Evolutionary conservation across 2,888 invertebrate species (phyloP).

Genomic region (Drosophila yooni): DNA sequence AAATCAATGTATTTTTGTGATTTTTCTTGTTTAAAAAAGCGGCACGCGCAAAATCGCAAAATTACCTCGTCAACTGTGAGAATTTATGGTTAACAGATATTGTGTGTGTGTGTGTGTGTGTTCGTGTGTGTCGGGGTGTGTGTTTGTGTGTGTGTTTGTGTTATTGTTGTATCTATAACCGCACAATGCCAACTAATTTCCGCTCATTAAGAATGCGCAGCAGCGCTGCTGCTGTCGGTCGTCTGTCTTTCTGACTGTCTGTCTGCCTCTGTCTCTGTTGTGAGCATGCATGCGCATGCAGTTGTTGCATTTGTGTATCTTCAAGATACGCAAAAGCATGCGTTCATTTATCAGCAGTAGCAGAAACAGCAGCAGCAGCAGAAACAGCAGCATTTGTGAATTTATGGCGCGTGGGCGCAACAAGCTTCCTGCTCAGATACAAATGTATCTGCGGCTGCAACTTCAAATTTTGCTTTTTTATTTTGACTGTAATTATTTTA

Average conservation of each 20-base stretch:
- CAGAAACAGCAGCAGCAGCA: slow-evolving; percentile 26
- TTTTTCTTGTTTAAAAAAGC: slow-evolving; percentile 9
- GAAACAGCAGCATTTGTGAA: slow-evolving; percentile 47
- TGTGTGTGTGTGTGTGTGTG: neutral
- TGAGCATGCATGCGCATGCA: slow-evolving; percentile 16
- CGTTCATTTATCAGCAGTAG: slow-evolving; percentile 65
- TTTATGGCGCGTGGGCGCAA: slow-evolving; percentile 71
- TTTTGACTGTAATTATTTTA: neutral
- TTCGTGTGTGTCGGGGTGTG: neutral
- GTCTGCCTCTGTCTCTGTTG: neutral
- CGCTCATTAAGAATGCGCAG: slow-evolving; percentile 76
- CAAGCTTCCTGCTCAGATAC: slow-evolving; percentile 62
- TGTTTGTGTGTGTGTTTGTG: neutral
- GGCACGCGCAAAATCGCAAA: slow-evolving; percentile 48
- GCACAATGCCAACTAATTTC: slow-evolving; percentile 74
- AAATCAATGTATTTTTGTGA: slow-evolving; percentile 51
- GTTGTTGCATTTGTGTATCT: slow-evolving; percentile 66
- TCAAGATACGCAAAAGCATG: slow-evolving; percentile 72
- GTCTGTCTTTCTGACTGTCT: neutral
- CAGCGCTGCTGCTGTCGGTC: slow-evolving; percentile 23
- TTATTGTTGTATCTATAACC: slow-evolving; percentile 28
- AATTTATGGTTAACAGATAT: slow-evolving; percentile 62
- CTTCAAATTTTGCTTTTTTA: neutral
- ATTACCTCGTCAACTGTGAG: slow-evolving; percentile 42
- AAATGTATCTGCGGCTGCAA: slow-evolving; percentile 28